Percentiles rank a stretch among this genome's conserved stretches.
These are phyloP conservation scores for Channa striata DNA, from an alignment of 2,797 vertebrate genomes.

Conservation along the genomic window DNA sequence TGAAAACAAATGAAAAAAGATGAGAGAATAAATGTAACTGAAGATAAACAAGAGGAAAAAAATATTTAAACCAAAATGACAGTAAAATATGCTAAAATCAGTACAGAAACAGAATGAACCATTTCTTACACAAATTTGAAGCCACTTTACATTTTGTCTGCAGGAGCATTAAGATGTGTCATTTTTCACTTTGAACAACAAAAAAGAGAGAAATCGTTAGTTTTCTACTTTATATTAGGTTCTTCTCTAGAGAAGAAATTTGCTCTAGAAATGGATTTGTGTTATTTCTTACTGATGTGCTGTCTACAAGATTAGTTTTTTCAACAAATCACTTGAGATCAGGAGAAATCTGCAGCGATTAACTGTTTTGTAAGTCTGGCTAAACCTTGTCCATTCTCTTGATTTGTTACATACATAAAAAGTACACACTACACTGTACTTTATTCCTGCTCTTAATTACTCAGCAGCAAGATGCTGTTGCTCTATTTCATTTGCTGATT, in stretches of 20 bases:
- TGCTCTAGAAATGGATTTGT: conserved; percentile 64
- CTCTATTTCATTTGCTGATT: conserved; percentile 24
- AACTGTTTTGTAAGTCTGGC: conserved; percentile 49
- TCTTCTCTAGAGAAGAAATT: conserved; percentile 52
- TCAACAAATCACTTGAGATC: conserved; percentile 58
- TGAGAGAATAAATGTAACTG: not conserved
- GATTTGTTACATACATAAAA: conserved; percentile 35
- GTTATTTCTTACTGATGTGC: conserved; percentile 55
- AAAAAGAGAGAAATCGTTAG: not conserved
- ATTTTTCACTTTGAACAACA: conserved; percentile 39
- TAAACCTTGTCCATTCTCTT: conserved; percentile 25
- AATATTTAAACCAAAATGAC: not conserved
- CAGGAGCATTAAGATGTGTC: conserved; percentile 30
- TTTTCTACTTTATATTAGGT: conserved; percentile 41
- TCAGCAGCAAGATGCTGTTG: conserved; percentile 36
- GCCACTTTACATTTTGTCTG: conserved; percentile 11
- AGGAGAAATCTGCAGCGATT: conserved; percentile 51
- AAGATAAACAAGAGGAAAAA: not conserved
- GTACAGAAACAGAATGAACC: not conserved
- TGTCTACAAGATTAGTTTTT: conserved; percentile 62
- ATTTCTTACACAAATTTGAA: conserved; percentile 15
- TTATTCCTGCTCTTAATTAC: conserved; percentile 50
- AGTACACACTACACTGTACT: conserved; percentile 18
- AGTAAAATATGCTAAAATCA: not conserved
- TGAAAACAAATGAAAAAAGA: not conserved